phyloP scores from a whole-genome alignment of 2,113 vertebrate species.

The Ursus arctos region DNA sequence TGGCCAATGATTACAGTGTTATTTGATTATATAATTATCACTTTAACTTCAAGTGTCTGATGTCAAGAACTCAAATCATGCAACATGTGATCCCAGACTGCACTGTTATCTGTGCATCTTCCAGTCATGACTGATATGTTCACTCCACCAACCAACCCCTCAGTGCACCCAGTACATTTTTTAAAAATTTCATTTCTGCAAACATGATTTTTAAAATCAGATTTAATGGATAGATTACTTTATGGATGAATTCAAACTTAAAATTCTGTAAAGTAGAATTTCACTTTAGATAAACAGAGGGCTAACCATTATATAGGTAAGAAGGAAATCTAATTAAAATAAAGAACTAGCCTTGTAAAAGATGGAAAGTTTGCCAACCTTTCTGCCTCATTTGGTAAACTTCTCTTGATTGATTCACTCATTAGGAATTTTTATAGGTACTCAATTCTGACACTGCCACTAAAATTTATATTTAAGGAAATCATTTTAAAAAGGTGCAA shows the following conservation, averaged over 20 bases:
- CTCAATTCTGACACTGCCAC: neutral
- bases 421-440: neutral
- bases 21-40: neutral
- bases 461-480: conserved; percentile 12
- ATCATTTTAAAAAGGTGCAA: neutral
- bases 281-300: neutral
- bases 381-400: neutral
- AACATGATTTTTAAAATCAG: neutral
- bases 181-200: neutral
- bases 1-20: neutral
- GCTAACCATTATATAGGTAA: neutral
- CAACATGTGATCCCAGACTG: neutral
- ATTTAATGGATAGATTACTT: neutral
- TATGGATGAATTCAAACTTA: neutral
- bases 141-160: neutral
- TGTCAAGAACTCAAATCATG: neutral
- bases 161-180: neutral
- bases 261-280: neutral
- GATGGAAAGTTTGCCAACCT: neutral
- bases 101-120: neutral
- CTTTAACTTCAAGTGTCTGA: neutral
- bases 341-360: neutral
- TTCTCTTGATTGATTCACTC: neutral
- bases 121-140: neutral
- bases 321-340: conserved; percentile 20